These are phyloP conservation scores for Oncorhynchus nerka DNA, from an alignment of 2,113 vertebrate genomes.

Conservation along the genomic window DNA sequence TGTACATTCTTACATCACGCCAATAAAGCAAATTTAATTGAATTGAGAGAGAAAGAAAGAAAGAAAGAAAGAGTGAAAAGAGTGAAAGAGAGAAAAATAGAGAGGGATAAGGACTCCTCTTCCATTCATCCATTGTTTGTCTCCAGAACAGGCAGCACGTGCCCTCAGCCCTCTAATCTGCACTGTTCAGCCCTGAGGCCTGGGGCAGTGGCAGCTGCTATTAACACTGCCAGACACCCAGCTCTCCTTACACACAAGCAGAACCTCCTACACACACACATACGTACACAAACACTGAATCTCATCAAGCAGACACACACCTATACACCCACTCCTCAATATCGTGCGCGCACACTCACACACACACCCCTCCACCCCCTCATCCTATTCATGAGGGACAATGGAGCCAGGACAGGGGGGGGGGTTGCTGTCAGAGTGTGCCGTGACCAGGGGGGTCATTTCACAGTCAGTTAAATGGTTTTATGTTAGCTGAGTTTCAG, in stretches of 20 bases:
- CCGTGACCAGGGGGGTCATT: slow-evolving; percentile 46
- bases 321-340: slow-evolving; percentile 7
- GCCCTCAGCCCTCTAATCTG: slow-evolving; percentile 72
- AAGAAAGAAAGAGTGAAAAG: not conserved
- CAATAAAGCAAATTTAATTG: not conserved
- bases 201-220: slow-evolving; percentile 86
- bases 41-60: not conserved
- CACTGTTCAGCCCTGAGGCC: slow-evolving; percentile 64
- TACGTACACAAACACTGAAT: slow-evolving; percentile 6
- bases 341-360: too few relatives aligned
- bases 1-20: too few relatives aligned
- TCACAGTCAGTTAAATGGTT: slow-evolving; percentile 62
- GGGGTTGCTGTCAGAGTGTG: slow-evolving; percentile 63
- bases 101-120: slow-evolving; percentile 40
- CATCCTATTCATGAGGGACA: slow-evolving; percentile 68
- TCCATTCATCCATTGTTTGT: slow-evolving; percentile 82
- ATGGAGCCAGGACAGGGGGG: slow-evolving; percentile 59
- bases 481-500: slow-evolving; percentile 73
- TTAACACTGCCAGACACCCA: slow-evolving; percentile 82
- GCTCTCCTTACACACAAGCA: slow-evolving; percentile 81
- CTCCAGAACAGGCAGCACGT: slow-evolving; percentile 81
- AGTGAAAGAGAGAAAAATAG: not conserved
- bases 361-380: slow-evolving; percentile 61
- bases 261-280: slow-evolving; percentile 53
- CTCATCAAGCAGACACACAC: slow-evolving; percentile 11